Evolutionary conservation across 2,888 invertebrate genomes (phyloP), one percentile per base, ranked within the genome.

Genomic region (Eupithecia abbreviata): DNA sequence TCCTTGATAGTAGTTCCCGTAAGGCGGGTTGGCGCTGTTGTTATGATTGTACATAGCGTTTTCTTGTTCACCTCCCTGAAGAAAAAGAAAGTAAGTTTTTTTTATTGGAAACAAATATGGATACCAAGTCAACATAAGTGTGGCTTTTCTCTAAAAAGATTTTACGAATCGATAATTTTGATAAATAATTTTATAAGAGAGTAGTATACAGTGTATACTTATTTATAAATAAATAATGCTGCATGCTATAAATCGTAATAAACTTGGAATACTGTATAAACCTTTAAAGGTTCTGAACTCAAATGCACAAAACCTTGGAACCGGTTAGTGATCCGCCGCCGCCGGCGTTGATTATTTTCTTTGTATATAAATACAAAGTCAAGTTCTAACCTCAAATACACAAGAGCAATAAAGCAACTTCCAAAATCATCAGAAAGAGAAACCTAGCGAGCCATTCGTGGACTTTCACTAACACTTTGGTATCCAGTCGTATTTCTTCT

Each of bases 21-120:
- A 95, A 43, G 90, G 84, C 18, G 93, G 82, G 85, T 94, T 95
- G 78, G 92, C 84, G 88, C 88, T 93, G 82, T 88, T 92, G 77
- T 88, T 91, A 78, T 94, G 94, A 85, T 93, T 95, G 82, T 92
- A 95, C 91, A 94, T 94, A 13, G 91, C 86, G 79, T 88, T 93
- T 81, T 95, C 95, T 86, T 93, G 93, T 84, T 95, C 95, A 78
- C 93, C 93, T 75, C 95, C 94, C 95, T 95, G 81, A 76, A 89
- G 88, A 80, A 45, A 51, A 41, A 65, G 18, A 47, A 55, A 30
- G n/a, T 12, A 12, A 62, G 18, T 62, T 30, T 62, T 2, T 30
- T 58, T 58, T 18, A 58, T 51, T 58, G 58, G n/a, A 9, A 9
- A 58, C 15, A 55, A 30, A 15, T 49, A 49, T 13, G n/a, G n/a